These are phyloP conservation scores for Venustaconcha ellipsiformis DNA, from an alignment of 1,140 invertebrate species.

Conservation along the genomic window DNA sequence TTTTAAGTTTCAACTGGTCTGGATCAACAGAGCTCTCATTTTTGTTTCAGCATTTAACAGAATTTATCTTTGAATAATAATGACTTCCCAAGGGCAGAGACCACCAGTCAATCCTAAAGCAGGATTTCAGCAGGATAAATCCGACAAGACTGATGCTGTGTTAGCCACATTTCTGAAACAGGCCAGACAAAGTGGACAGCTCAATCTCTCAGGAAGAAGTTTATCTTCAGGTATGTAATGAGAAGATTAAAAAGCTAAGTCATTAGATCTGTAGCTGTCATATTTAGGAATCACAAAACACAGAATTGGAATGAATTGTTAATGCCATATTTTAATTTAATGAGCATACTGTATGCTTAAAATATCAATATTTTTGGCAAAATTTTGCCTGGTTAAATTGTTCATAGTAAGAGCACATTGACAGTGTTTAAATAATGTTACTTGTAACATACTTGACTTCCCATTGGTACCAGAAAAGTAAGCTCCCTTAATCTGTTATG, in stretches of 20 bases:
- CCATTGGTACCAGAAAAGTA: not conserved
- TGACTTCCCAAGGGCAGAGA: slow-evolving; percentile 33
- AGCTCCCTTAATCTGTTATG: not conserved
- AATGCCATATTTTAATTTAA: not conserved
- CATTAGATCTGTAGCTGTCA: not conserved
- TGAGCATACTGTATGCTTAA: not conserved
- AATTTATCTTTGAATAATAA: not conserved
- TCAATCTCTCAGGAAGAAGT: slow-evolving; percentile 83
- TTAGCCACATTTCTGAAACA: slow-evolving; percentile 76
- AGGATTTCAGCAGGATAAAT: slow-evolving; percentile 28
- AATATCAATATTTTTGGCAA: not conserved
- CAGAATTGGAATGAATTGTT: not conserved
- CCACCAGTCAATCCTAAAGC: slow-evolving; percentile 10
- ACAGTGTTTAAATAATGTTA: no score
- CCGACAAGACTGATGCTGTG: slow-evolving; percentile 25
- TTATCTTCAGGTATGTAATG: slow-evolving; percentile 77
- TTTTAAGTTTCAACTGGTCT: no score
- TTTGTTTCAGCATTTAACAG: no score
- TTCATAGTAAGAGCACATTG: not conserved
- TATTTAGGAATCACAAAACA: not conserved
- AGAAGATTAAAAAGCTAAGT: not conserved
- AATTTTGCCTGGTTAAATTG: not conserved
- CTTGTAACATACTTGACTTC: no score
- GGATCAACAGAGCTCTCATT: no score
- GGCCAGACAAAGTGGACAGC: slow-evolving; percentile 81